phyloP scores from a whole-genome alignment of 2,888 invertebrate species.

The Rotaria socialis region DNA sequence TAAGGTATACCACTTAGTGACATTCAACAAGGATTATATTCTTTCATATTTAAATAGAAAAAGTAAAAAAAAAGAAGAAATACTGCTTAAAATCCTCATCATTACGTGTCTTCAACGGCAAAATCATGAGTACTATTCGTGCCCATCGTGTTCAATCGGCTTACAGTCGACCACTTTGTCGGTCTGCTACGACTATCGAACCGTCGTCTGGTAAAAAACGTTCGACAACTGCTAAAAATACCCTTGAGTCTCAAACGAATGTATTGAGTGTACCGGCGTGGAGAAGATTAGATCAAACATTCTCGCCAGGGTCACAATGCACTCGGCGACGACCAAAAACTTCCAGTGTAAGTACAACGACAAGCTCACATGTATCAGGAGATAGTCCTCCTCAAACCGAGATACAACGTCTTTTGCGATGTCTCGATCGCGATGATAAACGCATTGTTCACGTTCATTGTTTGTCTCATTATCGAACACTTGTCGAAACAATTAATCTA shows the following conservation, averaged over 20 bases:
- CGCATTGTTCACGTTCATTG: neutral
- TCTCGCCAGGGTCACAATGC: neutral
- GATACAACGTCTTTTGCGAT: neutral
- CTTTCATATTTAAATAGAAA: too few relatives aligned
- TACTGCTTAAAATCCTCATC: too few relatives aligned
- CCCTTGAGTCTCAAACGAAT: neutral
- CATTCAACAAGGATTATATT: too few relatives aligned
- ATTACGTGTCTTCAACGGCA: too few relatives aligned
- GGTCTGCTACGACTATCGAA: neutral
- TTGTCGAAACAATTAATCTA: neutral
- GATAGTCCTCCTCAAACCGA: neutral
- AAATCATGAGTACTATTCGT: neutral
- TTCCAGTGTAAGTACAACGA: neutral
- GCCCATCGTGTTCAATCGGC: neutral
- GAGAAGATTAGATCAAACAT: neutral
- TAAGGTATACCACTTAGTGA: too few relatives aligned
- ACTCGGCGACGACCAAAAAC: neutral
- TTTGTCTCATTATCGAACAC: constrained; percentile 5
- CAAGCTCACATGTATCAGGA: neutral
- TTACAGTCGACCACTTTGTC: neutral
- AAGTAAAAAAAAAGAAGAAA: too few relatives aligned
- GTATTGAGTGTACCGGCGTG: neutral
- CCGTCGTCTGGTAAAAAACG: neutral
- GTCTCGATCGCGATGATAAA: neutral
- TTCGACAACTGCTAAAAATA: neutral